A percentile compares a stretch with the other conserved stretches of the same genome.
Evolutionary conservation across 1,140 invertebrate species (phyloP).

Genomic region (Drosophila bocqueti): DNA sequence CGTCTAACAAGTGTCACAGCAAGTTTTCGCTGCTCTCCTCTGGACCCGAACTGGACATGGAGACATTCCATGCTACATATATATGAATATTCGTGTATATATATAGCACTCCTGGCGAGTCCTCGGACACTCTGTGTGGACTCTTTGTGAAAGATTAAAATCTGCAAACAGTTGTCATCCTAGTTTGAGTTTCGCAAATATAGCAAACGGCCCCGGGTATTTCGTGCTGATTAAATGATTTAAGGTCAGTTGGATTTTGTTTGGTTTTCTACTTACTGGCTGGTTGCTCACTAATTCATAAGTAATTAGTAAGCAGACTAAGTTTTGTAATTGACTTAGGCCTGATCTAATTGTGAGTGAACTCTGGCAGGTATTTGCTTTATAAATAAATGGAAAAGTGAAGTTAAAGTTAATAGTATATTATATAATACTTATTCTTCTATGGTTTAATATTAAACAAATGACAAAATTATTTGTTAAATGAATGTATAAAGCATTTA

Average conservation of each 20-base stretch:
- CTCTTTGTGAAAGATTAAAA: conserved; percentile 82
- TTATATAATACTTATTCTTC: too few relatives aligned
- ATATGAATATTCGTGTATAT: not conserved
- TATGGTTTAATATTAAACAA: too few relatives aligned
- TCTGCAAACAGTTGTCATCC: conserved; percentile 83
- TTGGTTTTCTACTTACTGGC: conserved; percentile 42
- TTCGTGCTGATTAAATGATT: conserved; percentile 77
- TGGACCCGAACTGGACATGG: conserved; percentile 64
- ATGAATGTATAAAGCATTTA: too few relatives aligned
- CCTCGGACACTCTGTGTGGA: conserved; percentile 37
- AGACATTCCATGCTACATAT: conserved; percentile 12
- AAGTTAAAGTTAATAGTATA: not conserved
- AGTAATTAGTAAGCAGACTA: conserved; percentile 59
- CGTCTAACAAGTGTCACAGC: conserved; percentile 82
- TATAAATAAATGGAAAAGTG: not conserved
- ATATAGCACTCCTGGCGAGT: conserved; percentile 32
- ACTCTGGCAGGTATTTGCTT: conserved; percentile 16
- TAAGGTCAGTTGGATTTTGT: conserved; percentile 72
- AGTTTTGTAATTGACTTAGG: conserved; percentile 40
- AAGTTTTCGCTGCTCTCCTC: conserved; percentile 57
- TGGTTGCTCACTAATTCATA: conserved; percentile 41
- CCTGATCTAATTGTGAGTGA: conserved; percentile 33
- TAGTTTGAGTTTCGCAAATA: conserved; percentile 79
- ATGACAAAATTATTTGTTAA: too few relatives aligned
- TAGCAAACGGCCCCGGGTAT: conserved; percentile 40